Evolutionary conservation across 2,888 invertebrate species (phyloP), one percentile per base, ranked within the genome.

Genomic region (Leistus spinibarbis): DNA sequence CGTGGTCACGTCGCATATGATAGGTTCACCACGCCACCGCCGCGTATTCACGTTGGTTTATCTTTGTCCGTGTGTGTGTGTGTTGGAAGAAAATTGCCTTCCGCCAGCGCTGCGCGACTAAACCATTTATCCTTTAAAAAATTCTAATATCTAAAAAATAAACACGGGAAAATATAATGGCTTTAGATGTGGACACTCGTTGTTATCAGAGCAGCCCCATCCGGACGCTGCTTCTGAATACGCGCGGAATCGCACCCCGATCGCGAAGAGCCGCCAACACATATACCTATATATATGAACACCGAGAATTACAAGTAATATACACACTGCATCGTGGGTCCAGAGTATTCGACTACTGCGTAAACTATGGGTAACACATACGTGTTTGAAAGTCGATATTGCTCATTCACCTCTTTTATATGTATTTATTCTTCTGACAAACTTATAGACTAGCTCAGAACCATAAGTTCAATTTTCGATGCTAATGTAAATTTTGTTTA

Each of bases 101-200:
- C 67, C 65, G 57, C 19, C n/a, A 19, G 23, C 17, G 63, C 17
- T 27, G 66, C 64, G 69, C 63, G 69, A 69, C 75, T 75, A 75
- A 75, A 75, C 75, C 75, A 75, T 75, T 75, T 75, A 75, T 75
- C 75, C 75, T 75, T 40, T 75, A 75, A 75, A 75, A 75, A 75
- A 75, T 75, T 75, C 75, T 75, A 75, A 75, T 75, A 75, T 79
- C 78, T 78, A 79, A 79, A 79, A 79, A 80, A 79, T 80, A 80
- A 80, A 80, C 80, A 80, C 78, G 79, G 79, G 78, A 78, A 79
- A 80, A 80, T 80, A 79, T 79, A 80, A 80, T 80, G 79, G 80
- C 79, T 80, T 80, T 79, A 77, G 80, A 80, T 79, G 80, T 80
- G 80, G 80, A 80, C 80, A 79, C 79, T 80, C 78, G 79, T 76